A percentile compares a stretch with the other conserved stretches of the same genome.
These are phyloP conservation scores for Cantharis flavilabris DNA, from an alignment of 2,888 invertebrate genomes.

Conservation along the genomic window DNA sequence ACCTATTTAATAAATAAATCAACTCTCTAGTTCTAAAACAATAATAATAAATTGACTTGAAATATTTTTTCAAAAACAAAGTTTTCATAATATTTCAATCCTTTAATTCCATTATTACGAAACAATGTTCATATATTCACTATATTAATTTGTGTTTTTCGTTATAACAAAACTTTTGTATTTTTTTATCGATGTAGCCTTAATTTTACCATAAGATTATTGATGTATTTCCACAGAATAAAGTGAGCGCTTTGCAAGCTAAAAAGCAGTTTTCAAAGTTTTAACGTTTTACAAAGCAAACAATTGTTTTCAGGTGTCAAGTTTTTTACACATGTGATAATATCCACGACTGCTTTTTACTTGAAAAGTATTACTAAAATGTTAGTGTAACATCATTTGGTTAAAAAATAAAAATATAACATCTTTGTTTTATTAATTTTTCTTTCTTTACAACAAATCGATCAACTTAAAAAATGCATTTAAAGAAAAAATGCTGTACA, in stretches of 20 bases:
- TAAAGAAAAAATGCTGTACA: background rate
- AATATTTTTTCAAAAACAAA: background rate
- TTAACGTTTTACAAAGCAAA: background rate
- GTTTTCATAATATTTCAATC: background rate
- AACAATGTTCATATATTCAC: background rate
- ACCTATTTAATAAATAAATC: background rate
- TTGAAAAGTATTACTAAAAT: background rate
- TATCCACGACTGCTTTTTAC: background rate
- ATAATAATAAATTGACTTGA: background rate
- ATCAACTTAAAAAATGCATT: background rate
- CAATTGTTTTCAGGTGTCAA: background rate
- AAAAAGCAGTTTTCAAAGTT: background rate
- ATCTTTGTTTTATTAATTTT: background rate
- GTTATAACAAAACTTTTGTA: background rate
- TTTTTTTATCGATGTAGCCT: background rate
- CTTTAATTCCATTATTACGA: background rate
- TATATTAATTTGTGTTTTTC: background rate
- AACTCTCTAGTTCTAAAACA: background rate
- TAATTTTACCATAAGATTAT: background rate
- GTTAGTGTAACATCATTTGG: background rate
- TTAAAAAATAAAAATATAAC: background rate
- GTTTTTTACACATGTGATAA: background rate
- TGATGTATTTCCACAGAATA: background rate
- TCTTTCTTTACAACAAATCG: no score
- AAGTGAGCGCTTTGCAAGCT: background rate